Percentiles rank a stretch among this genome's conserved stretches.
These are phyloP conservation scores for Apostichopus californicus DNA, from an alignment of 35 echinoderm and acorn worm genomes.

Conservation along the genomic window DNA sequence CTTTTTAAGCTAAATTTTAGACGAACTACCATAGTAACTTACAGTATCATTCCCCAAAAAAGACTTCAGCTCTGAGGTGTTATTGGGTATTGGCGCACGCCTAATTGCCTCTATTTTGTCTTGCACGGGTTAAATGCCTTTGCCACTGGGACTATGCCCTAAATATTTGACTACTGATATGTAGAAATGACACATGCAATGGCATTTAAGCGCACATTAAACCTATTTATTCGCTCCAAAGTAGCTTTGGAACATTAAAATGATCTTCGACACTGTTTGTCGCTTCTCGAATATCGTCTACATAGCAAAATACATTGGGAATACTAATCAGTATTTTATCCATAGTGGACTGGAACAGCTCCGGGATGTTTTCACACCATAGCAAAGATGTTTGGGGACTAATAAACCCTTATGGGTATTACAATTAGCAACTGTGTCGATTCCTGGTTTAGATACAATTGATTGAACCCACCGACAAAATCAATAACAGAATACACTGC, in stretches of 20 bases:
- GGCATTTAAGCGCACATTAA: not conserved
- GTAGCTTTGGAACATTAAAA: not conserved
- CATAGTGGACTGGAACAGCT: conserved; percentile 48
- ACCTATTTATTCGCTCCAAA: not conserved
- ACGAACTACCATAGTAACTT: conserved; percentile 63
- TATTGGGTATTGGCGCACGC: not conserved
- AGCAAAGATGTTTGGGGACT: conserved; percentile 33
- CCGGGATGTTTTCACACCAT: not conserved
- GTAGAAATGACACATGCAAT: not conserved
- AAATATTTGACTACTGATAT: not conserved
- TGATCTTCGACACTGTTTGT: conserved; percentile 29
- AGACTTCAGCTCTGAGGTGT: not conserved
- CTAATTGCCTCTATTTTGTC: not conserved
- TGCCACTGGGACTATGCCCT: not conserved
- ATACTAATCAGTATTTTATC: conserved; percentile 64
- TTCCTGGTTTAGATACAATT: not conserved
- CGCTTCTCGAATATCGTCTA: conserved; percentile 60
- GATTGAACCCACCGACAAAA: conserved; percentile 33
- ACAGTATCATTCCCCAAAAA: conserved; percentile 4
- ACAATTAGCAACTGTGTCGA: conserved; percentile 35
- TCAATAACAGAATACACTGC: conserved; percentile 56
- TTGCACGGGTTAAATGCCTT: not conserved
- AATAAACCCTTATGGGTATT: conserved; percentile 50
- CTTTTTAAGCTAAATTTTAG: conserved; percentile 20
- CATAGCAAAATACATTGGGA: conserved; percentile 38